Conservation (phyloP, 2,888 invertebrate genomes). For the Parnassius orleans region DNA sequence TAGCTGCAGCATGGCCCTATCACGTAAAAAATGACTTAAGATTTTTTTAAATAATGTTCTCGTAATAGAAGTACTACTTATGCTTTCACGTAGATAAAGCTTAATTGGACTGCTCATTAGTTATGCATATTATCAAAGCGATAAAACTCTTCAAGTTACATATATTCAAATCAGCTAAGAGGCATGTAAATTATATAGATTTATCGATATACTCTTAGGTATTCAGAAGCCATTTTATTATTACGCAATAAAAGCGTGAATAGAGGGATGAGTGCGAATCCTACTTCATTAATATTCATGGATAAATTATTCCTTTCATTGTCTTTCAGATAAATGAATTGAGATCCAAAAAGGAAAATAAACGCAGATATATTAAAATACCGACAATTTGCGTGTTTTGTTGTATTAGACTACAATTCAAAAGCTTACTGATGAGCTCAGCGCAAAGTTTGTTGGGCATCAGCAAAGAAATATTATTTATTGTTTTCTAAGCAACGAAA, state of each 20-base stretch:
- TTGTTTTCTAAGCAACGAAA: constrained; percentile 13
- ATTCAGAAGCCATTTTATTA: constrained; percentile 60
- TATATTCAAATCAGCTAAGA: constrained; percentile 21
- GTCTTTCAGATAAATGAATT: constrained; percentile 64
- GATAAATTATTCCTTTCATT: constrained; percentile 69
- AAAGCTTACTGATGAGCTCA: constrained; percentile 26
- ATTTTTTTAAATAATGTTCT: too few relatives aligned
- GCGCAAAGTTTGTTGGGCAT: constrained; percentile 24
- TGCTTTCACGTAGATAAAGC: too few relatives aligned
- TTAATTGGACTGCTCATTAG: too few relatives aligned
- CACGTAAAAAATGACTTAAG: too few relatives aligned
- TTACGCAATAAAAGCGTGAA: constrained; percentile 62
- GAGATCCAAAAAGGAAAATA: constrained; percentile 56
- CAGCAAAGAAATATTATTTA: constrained; percentile 20
- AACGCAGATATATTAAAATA: constrained; percentile 50
- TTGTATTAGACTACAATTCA: constrained; percentile 31
- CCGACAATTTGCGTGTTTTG: constrained; percentile 45
- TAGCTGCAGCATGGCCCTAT: too few relatives aligned
- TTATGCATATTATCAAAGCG: too few relatives aligned
- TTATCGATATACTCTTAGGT: constrained; percentile 48
- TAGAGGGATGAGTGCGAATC: constrained; percentile 61
- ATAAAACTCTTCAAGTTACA: constrained; percentile 4
- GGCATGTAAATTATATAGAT: constrained; percentile 45
- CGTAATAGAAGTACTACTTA: too few relatives aligned
- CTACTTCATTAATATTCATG: constrained; percentile 74